Conservation (phyloP, 1,140 invertebrate species). For the Babylonia areolata region DNA sequence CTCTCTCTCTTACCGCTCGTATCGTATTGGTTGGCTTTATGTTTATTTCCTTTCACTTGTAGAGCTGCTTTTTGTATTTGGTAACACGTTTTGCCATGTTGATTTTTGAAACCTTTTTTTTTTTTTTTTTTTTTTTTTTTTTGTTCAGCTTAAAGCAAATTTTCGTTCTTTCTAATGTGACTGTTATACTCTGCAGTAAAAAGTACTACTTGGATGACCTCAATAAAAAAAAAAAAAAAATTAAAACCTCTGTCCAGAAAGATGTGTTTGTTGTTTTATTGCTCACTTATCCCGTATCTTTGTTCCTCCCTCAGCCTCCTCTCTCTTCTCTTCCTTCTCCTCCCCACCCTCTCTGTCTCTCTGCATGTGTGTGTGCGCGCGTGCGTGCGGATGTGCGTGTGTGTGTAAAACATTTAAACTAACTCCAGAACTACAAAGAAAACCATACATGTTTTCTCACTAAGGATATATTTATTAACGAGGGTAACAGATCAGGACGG, state of each 20-base stretch:
- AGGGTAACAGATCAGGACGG: too few species aligned
- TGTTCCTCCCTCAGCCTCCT: background rate
- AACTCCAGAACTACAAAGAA: background rate
- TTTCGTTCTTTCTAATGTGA: constrained; percentile 31
- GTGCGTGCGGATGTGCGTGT: too few species aligned
- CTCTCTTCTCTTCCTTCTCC: background rate
- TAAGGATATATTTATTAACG: too few species aligned
- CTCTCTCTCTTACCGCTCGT: constrained; percentile 1
- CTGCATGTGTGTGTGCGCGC: too few species aligned
- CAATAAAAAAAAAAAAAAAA: constrained; percentile 21
- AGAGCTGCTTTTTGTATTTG: background rate
- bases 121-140: constrained; percentile 21
- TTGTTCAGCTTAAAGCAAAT: constrained; percentile 1
- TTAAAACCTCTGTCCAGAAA: background rate
- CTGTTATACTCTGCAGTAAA: constrained; percentile 33
- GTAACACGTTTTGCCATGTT: background rate
- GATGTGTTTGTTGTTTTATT: background rate
- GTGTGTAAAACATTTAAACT: too few species aligned
- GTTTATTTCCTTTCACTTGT: background rate
- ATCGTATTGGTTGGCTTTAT: background rate
- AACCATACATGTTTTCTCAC: too few species aligned
- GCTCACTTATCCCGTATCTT: background rate
- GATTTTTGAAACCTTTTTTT: constrained; percentile 7
- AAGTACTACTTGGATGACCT: constrained; percentile 38
- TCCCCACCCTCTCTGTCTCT: background rate